Conservation (phyloP, 1,140 invertebrate genomes). For the Homarus americanus region DNA sequence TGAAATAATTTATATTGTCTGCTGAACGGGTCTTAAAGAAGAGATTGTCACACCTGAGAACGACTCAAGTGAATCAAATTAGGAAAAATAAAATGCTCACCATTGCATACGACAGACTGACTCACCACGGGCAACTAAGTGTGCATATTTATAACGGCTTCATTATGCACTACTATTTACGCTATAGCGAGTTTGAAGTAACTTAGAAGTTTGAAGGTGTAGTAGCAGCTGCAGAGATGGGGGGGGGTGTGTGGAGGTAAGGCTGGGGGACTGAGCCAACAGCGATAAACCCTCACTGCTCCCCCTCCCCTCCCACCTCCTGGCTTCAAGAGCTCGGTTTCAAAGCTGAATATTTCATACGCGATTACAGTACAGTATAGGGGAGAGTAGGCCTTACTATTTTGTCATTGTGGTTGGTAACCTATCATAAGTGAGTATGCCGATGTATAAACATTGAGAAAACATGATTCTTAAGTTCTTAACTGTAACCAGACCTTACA, state of each 20-base stretch:
- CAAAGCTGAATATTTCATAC: neutral
- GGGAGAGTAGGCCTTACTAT: too few relatives aligned
- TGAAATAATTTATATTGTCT: neutral
- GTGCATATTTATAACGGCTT: too few relatives aligned
- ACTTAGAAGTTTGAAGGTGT: neutral
- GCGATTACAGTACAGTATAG: neutral
- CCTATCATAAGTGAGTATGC: too few relatives aligned
- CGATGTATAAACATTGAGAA: too few relatives aligned
- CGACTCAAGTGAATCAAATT: neutral
- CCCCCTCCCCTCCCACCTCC: neutral
- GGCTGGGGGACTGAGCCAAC: neutral
- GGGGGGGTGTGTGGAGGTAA: neutral
- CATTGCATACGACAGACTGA: too few relatives aligned
- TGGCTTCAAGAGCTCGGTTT: neutral
- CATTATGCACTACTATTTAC: neutral
- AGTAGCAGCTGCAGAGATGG: neutral
- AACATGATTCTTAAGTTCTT: too few relatives aligned
- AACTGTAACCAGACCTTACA: too few relatives aligned
- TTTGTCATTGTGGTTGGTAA: neutral
- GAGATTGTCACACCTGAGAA: neutral
- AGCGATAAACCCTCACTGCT: neutral
- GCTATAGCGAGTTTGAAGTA: neutral
- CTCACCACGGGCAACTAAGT: too few relatives aligned
- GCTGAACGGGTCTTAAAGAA: too few relatives aligned
- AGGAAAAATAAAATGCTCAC: too few relatives aligned